These are phyloP conservation scores for Cerastis rubricosa DNA, from an alignment of 2,888 invertebrate species.

Conservation along the genomic window DNA sequence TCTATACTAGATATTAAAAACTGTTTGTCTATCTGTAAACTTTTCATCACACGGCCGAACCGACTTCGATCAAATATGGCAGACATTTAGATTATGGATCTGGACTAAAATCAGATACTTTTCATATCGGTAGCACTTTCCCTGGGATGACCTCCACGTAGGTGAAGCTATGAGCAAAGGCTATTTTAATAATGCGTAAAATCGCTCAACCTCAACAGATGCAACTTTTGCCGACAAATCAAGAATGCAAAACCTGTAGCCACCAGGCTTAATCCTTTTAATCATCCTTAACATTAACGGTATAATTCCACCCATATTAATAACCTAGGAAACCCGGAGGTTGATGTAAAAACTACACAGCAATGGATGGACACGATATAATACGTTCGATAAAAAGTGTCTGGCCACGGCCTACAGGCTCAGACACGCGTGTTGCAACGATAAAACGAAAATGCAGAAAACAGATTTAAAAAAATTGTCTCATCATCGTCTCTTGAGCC, in stretches of 20 bases:
- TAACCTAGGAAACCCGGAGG: constrained; percentile 9
- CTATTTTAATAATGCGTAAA: background rate
- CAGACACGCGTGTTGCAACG: background rate
- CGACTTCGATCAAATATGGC: too few species aligned
- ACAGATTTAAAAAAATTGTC: background rate
- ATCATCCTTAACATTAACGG: constrained; percentile 15
- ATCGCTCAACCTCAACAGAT: background rate
- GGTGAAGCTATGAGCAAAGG: too few species aligned
- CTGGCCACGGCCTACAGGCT: background rate
- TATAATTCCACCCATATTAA: constrained; percentile 5
- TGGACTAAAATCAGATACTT: too few species aligned
- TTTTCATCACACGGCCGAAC: too few species aligned
- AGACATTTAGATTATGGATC: too few species aligned
- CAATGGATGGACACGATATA: constrained; percentile 11
- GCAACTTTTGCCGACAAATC: background rate
- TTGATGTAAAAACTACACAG: constrained; percentile 6
- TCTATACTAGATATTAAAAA: too few species aligned
- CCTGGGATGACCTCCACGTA: too few species aligned
- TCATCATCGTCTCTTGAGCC: background rate
- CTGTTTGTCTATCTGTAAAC: too few species aligned
- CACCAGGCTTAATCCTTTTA: background rate
- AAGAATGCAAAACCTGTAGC: constrained; percentile 2
- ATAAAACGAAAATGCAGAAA: background rate
- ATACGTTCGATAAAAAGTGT: constrained; percentile 4
- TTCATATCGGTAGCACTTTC: too few species aligned